Conservation (phyloP, 2,113 vertebrate genomes). For the Leucopternis melanops region DNA sequence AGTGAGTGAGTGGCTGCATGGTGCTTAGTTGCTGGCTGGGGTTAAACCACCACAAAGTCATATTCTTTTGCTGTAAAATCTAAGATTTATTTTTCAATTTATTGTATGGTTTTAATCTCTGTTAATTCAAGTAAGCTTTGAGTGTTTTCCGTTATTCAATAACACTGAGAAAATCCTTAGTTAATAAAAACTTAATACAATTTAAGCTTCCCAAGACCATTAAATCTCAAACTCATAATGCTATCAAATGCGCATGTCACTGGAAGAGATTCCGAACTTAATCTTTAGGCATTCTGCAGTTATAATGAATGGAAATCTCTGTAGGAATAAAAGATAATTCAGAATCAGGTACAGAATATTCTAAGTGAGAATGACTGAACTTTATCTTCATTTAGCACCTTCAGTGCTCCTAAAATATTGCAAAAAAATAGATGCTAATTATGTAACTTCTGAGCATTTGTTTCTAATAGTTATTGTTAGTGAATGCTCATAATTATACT, state of each 20-base stretch:
- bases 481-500: neutral
- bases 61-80: neutral
- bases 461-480: neutral
- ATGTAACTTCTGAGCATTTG: neutral
- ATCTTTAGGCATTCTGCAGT: constrained; percentile 55
- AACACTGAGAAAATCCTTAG: constrained; percentile 54
- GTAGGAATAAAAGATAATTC: constrained; percentile 49
- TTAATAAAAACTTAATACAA: constrained; percentile 68
- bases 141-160: constrained; percentile 62
- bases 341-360: constrained; percentile 24
- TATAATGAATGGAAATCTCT: constrained; percentile 65
- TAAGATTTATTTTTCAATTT: constrained; percentile 17
- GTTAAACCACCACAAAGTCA: neutral
- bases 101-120: constrained; percentile 46
- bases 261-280: constrained; percentile 58
- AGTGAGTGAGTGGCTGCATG: too few relatives aligned
- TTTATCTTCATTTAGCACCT: constrained; percentile 49
- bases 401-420: neutral
- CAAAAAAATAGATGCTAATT: neutral
- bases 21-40: too few relatives aligned
- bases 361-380: neutral
- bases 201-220: constrained; percentile 57
- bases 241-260: constrained; percentile 51
- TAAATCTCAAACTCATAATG: constrained; percentile 59
- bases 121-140: constrained; percentile 43